Percentiles rank a stretch among this genome's conserved stretches.
Evolutionary conservation across 2,888 invertebrate species (phyloP).

Genomic region (Helobdella robusta): DNA sequence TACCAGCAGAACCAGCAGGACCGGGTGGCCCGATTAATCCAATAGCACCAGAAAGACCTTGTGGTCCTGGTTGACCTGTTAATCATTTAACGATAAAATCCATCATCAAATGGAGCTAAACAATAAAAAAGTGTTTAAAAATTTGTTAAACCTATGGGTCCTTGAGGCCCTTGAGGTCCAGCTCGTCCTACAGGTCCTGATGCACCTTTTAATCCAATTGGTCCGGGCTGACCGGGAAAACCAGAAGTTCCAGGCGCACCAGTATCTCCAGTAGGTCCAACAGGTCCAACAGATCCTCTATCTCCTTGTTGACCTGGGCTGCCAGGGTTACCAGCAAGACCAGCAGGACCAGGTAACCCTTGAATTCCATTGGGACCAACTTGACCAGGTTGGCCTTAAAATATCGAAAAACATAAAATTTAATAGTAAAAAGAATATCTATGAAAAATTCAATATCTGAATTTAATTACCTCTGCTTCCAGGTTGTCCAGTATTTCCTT

Average conservation of each 20-base stretch:
- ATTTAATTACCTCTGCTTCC: slow-evolving; percentile 26
- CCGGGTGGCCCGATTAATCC: slow-evolving; percentile 20
- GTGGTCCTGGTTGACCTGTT: slow-evolving; percentile 21
- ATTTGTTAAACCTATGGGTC: neutral
- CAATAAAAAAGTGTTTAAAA: neutral
- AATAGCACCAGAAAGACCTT: slow-evolving; percentile 21
- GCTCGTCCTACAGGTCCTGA: slow-evolving; percentile 43
- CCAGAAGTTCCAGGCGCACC: slow-evolving; percentile 25
- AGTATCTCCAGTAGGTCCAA: slow-evolving; percentile 24
- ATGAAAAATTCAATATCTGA: neutral
- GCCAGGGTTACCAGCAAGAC: slow-evolving; percentile 27
- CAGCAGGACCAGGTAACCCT: slow-evolving; percentile 27
- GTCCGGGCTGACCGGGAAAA: slow-evolving; percentile 20
- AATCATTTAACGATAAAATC: neutral
- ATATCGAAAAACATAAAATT: neutral
- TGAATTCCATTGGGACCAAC: slow-evolving; percentile 2
- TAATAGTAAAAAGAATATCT: neutral
- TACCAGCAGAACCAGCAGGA: slow-evolving; percentile 17
- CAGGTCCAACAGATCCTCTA: slow-evolving; percentile 23
- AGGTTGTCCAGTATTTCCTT: slow-evolving; percentile 31
- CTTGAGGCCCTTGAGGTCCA: slow-evolving; percentile 18
- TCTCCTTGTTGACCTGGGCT: slow-evolving; percentile 54
- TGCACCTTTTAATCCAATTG: slow-evolving; percentile 25
- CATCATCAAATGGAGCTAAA: neutral
- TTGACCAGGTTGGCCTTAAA: slow-evolving; percentile 11